phyloP scores from a whole-genome alignment of 1,140 invertebrate species.

The Lethrus apterus region DNA sequence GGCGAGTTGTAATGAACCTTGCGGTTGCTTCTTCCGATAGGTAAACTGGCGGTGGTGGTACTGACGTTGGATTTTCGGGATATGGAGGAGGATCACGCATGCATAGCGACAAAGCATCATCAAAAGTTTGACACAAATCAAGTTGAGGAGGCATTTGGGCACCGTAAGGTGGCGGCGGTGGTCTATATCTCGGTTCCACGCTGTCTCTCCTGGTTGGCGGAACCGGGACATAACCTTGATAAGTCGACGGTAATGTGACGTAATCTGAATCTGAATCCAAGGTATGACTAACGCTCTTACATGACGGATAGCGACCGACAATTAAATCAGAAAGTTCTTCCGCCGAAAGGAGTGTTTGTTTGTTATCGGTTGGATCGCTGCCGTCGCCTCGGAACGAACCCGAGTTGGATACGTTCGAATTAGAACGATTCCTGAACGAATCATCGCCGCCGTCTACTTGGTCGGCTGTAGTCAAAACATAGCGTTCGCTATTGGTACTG shows the following conservation, averaged over 20 bases:
- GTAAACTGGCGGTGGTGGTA: slow-evolving; percentile 30
- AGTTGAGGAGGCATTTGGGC: slow-evolving; percentile 31
- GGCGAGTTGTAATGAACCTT: slow-evolving; percentile 57
- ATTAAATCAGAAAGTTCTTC: slow-evolving; percentile 75
- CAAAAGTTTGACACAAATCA: slow-evolving; percentile 17
- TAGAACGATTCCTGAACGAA: slow-evolving; percentile 56
- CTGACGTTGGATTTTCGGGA: slow-evolving; percentile 45
- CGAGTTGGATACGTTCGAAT: slow-evolving; percentile 65
- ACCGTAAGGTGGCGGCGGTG: slow-evolving; percentile 46
- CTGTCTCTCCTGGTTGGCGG: slow-evolving; percentile 59
- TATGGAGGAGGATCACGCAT: slow-evolving; percentile 50
- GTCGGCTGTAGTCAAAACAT: slow-evolving; percentile 41
- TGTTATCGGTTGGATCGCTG: slow-evolving; percentile 71
- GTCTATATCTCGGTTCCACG: slow-evolving; percentile 32
- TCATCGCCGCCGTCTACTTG: slow-evolving; percentile 51
- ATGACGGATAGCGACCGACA: slow-evolving; percentile 69
- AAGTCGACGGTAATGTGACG: slow-evolving; percentile 68
- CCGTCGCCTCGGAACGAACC: slow-evolving; percentile 78
- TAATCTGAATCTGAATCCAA: slow-evolving; percentile 84
- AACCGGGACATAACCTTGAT: slow-evolving; percentile 54
- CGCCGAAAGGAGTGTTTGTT: slow-evolving; percentile 65
- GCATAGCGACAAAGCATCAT: slow-evolving; percentile 24
- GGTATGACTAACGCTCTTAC: slow-evolving; percentile 72
- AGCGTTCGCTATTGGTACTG: slow-evolving; percentile 35
- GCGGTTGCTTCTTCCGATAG: slow-evolving; percentile 54